phyloP scores from a whole-genome alignment of 1,140 invertebrate genomes.

The Tribolium castaneum region DNA sequence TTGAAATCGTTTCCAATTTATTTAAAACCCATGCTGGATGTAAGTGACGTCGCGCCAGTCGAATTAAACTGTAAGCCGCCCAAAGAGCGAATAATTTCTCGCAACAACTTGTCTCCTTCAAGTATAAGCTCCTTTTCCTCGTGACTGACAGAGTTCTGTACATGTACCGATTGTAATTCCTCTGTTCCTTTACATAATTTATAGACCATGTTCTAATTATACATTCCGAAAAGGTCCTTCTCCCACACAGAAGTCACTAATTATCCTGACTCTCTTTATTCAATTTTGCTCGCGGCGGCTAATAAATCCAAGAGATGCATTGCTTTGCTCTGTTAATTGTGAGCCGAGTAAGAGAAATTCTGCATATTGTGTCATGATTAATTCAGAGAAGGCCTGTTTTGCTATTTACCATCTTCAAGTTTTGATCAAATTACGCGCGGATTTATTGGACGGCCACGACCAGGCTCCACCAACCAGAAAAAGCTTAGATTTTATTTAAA shows the following conservation, averaged over 20 bases:
- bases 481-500: too few species aligned
- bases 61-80: slow-evolving; percentile 34
- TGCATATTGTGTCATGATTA: slow-evolving; percentile 41
- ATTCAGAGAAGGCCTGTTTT: slow-evolving; percentile 10
- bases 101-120: slow-evolving; percentile 39
- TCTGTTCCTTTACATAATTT: slow-evolving; percentile 45
- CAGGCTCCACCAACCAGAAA: too few species aligned
- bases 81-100: slow-evolving; percentile 35
- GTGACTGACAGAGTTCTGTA: slow-evolving; percentile 49
- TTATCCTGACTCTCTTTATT: slow-evolving; percentile 49
- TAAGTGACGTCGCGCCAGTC: slow-evolving; percentile 30
- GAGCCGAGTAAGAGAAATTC: slow-evolving; percentile 38
- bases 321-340: slow-evolving; percentile 44
- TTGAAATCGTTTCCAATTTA: slow-evolving; percentile 28
- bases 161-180: slow-evolving; percentile 47
- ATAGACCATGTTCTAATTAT: slow-evolving; percentile 48
- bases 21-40: slow-evolving; percentile 32
- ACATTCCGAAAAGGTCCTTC: slow-evolving; percentile 45
- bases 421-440: slow-evolving; percentile 4
- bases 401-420: slow-evolving; percentile 33
- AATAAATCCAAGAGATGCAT: slow-evolving; percentile 51
- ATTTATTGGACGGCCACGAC: slow-evolving; percentile 1
- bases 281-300: slow-evolving; percentile 46
- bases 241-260: slow-evolving; percentile 49
- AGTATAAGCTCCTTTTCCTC: slow-evolving; percentile 32